Evolutionary conservation across 2,113 vertebrate species (phyloP), one percentile per base, ranked within the genome.

Genomic region (Galbula dea): DNA sequence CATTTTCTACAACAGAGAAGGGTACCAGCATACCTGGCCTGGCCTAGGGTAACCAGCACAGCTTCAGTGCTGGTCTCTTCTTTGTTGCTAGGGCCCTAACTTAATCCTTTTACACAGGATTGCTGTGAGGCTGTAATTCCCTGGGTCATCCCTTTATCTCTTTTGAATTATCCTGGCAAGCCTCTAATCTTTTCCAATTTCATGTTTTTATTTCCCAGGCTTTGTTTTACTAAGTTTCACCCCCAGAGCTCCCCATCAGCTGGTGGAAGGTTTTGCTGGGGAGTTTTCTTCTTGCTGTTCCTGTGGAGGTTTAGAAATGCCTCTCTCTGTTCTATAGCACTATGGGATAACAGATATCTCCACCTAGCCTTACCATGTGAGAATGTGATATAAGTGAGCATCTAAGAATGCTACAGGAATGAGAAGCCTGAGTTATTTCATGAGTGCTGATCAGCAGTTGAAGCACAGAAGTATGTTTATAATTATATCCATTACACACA

Each of bases 61-160:
- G 24, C 36, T 65, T 37, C 58, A 45, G 12, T 21, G 41, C 69
- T 45, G 29, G 43, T 13, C 34, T 32, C 14, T 51, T 32, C 79
- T 75, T 74, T 54, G 43, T 12, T 34, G 11, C 69, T 52, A 29
- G 21, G 46, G 21, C 39, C 48, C n/a, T 75, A 67, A 68, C 34
- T 46, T 51, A 78, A 88, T 91, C 89, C 82, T 79, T 95, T 87
- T 30, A 85, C 1, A 1, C 9, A 62, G 74, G 81, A 83, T 52
- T 92, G 57, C 52, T 75, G 36, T 10, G 39, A 84, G 78, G 45
- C 49, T 85, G 24, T 89, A 87, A 95, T 61, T 91, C 84, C 78
- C 71, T 48, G 45, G 76, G 61, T 87, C 81, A 94, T 87, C 49
- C 76, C 45, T 91, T 89, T 73, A 87, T 85, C 82, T 91, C 89